A percentile compares a stretch with the other conserved stretches of the same genome.
phyloP scores from a whole-genome alignment of 2,888 invertebrate genomes.

The Spisula subtruncata region DNA sequence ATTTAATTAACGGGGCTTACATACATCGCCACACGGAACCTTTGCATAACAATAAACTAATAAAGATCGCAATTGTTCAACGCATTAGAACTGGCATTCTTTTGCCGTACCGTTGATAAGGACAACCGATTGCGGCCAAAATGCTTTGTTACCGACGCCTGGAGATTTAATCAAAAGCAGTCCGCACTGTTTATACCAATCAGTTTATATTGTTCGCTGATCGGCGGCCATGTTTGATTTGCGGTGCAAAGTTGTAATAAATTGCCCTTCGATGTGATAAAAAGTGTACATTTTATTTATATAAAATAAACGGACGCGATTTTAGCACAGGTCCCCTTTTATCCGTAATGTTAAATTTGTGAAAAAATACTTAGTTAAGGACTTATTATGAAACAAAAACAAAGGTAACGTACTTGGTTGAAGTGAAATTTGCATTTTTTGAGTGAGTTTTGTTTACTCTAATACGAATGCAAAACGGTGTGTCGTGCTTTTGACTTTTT shows the following conservation, averaged over 20 bases:
- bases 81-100: conserved; percentile 25
- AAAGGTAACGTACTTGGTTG: conserved; percentile 56
- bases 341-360: background rate
- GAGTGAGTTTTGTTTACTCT: conserved; percentile 33
- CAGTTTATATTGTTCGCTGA: background rate
- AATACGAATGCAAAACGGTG: conserved; percentile 41
- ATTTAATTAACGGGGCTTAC: conserved; percentile 54
- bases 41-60: conserved; percentile 52
- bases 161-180: conserved; percentile 37
- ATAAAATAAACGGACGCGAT: conserved; percentile 23
- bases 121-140: conserved; percentile 31
- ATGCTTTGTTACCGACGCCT: conserved; percentile 34
- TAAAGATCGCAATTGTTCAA: conserved; percentile 36
- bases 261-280: background rate
- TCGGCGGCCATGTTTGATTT: conserved; percentile 40
- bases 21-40: conserved; percentile 24
- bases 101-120: conserved; percentile 39
- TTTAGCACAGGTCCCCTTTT: conserved; percentile 1
- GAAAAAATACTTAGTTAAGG: conserved; percentile 28
- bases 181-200: conserved; percentile 11
- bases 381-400: conserved; percentile 11
- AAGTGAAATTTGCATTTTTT: conserved; percentile 48
- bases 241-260: conserved; percentile 21
- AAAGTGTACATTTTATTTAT: conserved; percentile 1
- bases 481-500: conserved; percentile 31